phyloP scores from a whole-genome alignment of 2,888 invertebrate genomes.

The Athrips mouffetella region DNA sequence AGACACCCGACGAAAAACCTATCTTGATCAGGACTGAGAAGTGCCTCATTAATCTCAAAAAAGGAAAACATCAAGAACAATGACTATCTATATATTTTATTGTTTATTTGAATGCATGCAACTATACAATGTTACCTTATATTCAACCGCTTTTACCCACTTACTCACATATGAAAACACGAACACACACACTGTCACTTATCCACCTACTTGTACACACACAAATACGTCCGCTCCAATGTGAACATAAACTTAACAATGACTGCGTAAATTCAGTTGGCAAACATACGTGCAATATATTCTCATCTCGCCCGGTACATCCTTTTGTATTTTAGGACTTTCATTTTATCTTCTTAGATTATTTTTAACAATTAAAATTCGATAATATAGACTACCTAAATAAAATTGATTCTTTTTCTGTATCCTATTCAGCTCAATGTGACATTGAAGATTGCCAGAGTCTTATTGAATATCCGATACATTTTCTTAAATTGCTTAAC shows the following conservation, averaged over 20 bases:
- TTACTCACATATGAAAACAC: too few species aligned
- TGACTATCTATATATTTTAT: not conserved
- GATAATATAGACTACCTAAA: not conserved
- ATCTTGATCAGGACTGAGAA: not conserved
- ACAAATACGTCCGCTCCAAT: too few species aligned
- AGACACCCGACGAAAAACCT: not conserved
- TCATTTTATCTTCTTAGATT: not conserved
- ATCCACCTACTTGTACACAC: too few species aligned
- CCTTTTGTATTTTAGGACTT: too few species aligned
- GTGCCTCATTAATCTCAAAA: not conserved
- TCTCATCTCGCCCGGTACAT: too few species aligned
- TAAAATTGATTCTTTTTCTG: not conserved
- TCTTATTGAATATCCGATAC: not conserved
- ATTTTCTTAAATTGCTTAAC: slow-evolving; percentile 12
- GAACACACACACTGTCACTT: too few species aligned
- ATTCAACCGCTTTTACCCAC: too few species aligned
- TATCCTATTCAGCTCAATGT: not conserved
- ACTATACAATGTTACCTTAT: too few species aligned
- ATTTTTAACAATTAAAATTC: not conserved
- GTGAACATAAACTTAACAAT: too few species aligned
- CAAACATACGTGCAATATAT: too few species aligned
- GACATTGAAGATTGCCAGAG: not conserved
- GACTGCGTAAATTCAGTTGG: too few species aligned
- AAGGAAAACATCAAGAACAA: not conserved
- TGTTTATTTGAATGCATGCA: not conserved